These are phyloP conservation scores for Diplazon laetatorius DNA, from an alignment of 2,888 invertebrate species.

Conservation along the genomic window DNA sequence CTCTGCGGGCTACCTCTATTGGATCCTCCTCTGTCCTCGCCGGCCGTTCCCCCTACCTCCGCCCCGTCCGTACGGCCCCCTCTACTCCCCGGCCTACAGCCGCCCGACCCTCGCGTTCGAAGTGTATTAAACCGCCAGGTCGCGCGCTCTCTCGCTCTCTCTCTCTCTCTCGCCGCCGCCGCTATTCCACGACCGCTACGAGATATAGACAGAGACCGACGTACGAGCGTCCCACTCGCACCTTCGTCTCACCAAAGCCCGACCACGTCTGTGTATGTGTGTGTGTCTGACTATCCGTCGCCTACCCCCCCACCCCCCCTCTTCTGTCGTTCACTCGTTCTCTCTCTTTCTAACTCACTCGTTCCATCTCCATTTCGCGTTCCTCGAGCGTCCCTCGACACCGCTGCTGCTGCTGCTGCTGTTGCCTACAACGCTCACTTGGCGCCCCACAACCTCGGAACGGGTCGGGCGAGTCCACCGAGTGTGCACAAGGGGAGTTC, in stretches of 20 bases:
- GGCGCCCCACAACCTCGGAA: constrained; percentile 67
- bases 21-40: constrained; percentile 66
- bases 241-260: constrained; percentile 45
- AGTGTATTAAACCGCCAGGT: constrained; percentile 16
- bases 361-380: constrained; percentile 27
- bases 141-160: constrained; percentile 55
- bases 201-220: neutral
- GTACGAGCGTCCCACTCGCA: constrained; percentile 11
- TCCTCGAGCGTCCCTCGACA: neutral
- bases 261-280: constrained; percentile 54
- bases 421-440: constrained; percentile 54
- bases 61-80: constrained; percentile 66
- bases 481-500: constrained; percentile 75
- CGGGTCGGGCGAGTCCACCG: constrained; percentile 82
- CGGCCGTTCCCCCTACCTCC: constrained; percentile 62
- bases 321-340: constrained; percentile 5
- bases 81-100: constrained; percentile 17
- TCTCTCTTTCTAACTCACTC: no score
- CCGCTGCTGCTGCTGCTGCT: no score
- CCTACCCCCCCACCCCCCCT: constrained; percentile 35
- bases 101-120: constrained; percentile 1
- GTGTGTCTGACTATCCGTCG: no score
- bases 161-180: constrained; percentile 21
- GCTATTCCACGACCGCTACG: neutral
- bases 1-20: constrained; percentile 68